phyloP scores from a whole-genome alignment of 2,888 invertebrate species.

The Nomada fucata region DNA sequence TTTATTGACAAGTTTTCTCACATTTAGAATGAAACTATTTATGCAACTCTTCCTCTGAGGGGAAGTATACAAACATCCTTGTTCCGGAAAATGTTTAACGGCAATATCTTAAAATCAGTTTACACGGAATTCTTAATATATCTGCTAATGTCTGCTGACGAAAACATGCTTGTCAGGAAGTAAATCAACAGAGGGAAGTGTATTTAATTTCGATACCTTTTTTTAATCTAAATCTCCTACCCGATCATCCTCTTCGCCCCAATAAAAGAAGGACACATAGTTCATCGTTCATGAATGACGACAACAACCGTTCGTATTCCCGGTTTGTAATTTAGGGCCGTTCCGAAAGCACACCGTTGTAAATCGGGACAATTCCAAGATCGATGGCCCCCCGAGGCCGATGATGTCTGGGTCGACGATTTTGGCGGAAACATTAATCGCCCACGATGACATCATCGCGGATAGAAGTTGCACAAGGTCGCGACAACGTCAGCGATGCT shows the following conservation, averaged over 20 bases:
- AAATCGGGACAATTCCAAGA: conserved; percentile 38
- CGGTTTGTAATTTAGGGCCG: conserved; percentile 6
- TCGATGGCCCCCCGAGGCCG: conserved; percentile 49
- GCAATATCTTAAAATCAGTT: no score
- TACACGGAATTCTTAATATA: no score
- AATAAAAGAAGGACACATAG: not conserved
- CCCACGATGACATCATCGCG: conserved; percentile 44
- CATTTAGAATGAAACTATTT: no score
- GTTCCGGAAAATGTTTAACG: no score
- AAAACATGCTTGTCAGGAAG: not conserved
- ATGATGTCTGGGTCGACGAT: conserved; percentile 41
- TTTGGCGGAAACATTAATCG: conserved; percentile 61
- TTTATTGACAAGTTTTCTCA: no score
- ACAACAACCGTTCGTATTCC: not conserved
- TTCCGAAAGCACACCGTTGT: not conserved
- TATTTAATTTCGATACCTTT: not conserved
- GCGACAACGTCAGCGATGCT: conserved; percentile 32
- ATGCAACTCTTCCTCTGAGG: no score
- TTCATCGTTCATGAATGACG: not conserved
- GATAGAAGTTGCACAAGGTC: conserved; percentile 35
- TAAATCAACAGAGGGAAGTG: not conserved
- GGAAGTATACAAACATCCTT: no score
- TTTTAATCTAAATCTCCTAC: not conserved
- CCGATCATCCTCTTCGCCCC: not conserved
- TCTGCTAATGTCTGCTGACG: no score